Percentiles rank a stretch among this genome's conserved stretches.
These are phyloP conservation scores for Oreochromis aureus DNA, from an alignment of 2,113 vertebrate genomes.

Conservation along the genomic window DNA sequence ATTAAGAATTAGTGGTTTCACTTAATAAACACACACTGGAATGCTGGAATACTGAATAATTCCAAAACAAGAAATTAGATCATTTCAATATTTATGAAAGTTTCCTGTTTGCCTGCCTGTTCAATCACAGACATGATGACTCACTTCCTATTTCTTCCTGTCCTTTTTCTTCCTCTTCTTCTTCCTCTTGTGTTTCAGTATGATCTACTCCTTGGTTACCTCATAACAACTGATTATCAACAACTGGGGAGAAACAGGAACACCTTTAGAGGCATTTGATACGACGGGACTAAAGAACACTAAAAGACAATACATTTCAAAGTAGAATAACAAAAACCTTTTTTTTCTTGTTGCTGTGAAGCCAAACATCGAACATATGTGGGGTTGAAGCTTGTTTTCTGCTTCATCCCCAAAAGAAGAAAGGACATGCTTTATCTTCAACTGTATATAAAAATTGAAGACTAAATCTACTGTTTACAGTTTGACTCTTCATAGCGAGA, in stretches of 20 bases:
- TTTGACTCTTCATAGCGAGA: slow-evolving; percentile 28
- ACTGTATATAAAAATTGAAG: slow-evolving; percentile 44
- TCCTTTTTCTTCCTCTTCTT: slow-evolving; percentile 35
- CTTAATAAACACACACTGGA: not conserved
- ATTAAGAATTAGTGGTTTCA: not conserved
- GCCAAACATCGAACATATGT: slow-evolving; percentile 1
- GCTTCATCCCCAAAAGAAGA: not conserved
- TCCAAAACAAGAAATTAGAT: not conserved
- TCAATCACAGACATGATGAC: not conserved
- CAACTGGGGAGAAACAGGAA: slow-evolving; percentile 1
- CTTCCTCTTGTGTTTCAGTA: slow-evolving; percentile 70
- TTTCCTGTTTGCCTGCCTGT: not conserved
- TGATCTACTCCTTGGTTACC: slow-evolving; percentile 78
- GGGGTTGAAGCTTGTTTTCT: not conserved
- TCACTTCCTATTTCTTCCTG: not conserved
- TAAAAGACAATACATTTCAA: not conserved
- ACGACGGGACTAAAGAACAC: slow-evolving; percentile 4
- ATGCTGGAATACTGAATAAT: not conserved
- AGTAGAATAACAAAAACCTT: not conserved
- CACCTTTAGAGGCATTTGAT: slow-evolving; percentile 4
- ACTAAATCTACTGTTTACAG: slow-evolving; percentile 54
- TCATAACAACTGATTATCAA: slow-evolving; percentile 66
- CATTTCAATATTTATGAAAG: not conserved
- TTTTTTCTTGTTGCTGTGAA: not conserved
- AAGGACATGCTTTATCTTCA: not conserved